phyloP scores from a whole-genome alignment of 2,797 vertebrate species.

The Acanthurus tractus region DNA sequence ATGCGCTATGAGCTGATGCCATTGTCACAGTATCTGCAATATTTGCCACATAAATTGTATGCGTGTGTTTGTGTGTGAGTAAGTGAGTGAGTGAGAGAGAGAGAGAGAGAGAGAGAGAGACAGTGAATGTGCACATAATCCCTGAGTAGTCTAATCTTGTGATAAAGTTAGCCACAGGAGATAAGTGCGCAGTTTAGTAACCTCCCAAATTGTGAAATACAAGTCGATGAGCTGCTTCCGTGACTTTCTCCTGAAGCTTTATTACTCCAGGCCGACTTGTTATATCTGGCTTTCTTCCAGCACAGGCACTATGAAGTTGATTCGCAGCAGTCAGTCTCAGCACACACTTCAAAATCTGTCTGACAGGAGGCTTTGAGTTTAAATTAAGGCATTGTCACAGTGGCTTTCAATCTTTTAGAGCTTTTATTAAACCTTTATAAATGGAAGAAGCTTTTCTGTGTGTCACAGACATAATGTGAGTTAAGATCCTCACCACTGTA shows the following conservation, averaged over 20 bases:
- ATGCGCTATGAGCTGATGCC: neutral
- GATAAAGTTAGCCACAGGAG: slow-evolving; percentile 31
- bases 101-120: too few relatives aligned
- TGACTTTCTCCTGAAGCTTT: slow-evolving; percentile 46
- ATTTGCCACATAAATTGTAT: neutral
- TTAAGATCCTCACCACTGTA: slow-evolving; percentile 26
- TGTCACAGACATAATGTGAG: slow-evolving; percentile 13
- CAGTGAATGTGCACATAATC: slow-evolving; percentile 14
- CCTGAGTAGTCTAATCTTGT: slow-evolving; percentile 21
- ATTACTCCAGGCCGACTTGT: slow-evolving; percentile 40
- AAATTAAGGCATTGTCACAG: slow-evolving; percentile 34
- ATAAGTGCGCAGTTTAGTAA: slow-evolving; percentile 46
- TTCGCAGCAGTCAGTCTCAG: slow-evolving; percentile 51
- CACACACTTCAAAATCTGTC: slow-evolving; percentile 32
- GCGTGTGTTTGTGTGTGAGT: neutral
- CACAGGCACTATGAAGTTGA: slow-evolving; percentile 46
- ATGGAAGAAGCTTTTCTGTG: slow-evolving; percentile 15
- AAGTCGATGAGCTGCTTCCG: slow-evolving; percentile 37
- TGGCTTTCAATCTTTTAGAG: slow-evolving; percentile 7
- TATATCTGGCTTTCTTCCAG: slow-evolving; percentile 40
- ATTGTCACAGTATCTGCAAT: too few relatives aligned
- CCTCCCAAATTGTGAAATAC: slow-evolving; percentile 46
- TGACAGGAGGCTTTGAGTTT: slow-evolving; percentile 29
- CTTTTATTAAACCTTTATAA: slow-evolving; percentile 26
- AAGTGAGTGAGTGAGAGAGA: slow-evolving; percentile 14